phyloP scores from a whole-genome alignment of 37 sponge, comb jelly and placozoan genomes.

The Theonella swinhoei region DNA sequence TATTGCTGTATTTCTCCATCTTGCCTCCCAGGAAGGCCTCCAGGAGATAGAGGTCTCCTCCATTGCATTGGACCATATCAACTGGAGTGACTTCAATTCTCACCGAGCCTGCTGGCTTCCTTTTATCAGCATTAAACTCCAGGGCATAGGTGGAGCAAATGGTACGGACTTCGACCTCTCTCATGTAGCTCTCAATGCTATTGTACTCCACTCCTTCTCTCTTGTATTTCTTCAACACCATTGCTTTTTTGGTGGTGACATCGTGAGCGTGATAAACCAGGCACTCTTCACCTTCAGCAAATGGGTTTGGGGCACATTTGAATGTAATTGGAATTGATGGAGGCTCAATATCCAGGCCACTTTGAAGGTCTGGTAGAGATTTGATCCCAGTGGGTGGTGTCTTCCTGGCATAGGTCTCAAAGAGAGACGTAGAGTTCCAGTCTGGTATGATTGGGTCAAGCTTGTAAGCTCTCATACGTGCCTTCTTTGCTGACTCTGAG shows the following conservation, averaged over 20 bases:
- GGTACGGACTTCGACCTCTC: constrained; percentile 40
- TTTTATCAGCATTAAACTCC: constrained; percentile 55
- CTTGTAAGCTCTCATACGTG: background rate
- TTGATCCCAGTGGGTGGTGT: constrained; percentile 32
- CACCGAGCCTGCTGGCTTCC: constrained; percentile 1
- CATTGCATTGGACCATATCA: constrained; percentile 31
- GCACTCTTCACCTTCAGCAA: constrained; percentile 60
- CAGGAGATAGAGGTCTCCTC: constrained; percentile 8
- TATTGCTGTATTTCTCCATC: constrained; percentile 72
- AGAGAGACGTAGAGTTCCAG: constrained; percentile 37
- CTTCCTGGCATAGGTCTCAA: constrained; percentile 33
- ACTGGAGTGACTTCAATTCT: constrained; percentile 18
- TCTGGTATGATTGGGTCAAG: constrained; percentile 31
- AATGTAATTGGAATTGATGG: constrained; percentile 42
- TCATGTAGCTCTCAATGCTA: constrained; percentile 54
- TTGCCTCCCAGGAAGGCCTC: constrained; percentile 49
- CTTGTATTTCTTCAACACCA: constrained; percentile 64
- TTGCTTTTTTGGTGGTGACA: constrained; percentile 5
- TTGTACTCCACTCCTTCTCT: constrained; percentile 1
- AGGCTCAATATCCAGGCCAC: constrained; percentile 13
- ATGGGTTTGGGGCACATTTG: constrained; percentile 62
- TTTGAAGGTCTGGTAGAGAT: constrained; percentile 36
- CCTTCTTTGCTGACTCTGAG: constrained; percentile 25
- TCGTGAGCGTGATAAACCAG: constrained; percentile 64
- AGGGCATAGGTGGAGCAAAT: constrained; percentile 46